These are phyloP conservation scores for Gallirallus australis DNA, from an alignment of 2,797 vertebrate genomes.

Conservation along the genomic window DNA sequence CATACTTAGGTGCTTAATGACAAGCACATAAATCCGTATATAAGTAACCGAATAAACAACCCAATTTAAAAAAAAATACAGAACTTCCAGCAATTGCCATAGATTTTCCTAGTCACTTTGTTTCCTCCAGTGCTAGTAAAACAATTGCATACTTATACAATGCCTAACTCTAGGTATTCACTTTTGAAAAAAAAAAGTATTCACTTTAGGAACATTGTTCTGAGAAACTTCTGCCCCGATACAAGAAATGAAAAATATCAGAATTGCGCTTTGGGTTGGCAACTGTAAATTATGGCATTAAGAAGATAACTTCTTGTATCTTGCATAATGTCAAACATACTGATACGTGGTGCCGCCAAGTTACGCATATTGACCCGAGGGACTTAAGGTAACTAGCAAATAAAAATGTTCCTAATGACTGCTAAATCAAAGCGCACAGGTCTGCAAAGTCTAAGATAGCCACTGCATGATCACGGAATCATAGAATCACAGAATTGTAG, in stretches of 20 bases:
- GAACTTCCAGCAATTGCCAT: slow-evolving; percentile 18
- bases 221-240: neutral
- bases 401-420: neutral
- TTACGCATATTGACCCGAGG: neutral
- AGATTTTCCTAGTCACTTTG: slow-evolving; percentile 38
- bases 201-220: neutral
- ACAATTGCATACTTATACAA: neutral
- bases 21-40: slow-evolving; percentile 54
- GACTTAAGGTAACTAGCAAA: neutral
- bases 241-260: neutral
- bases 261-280: neutral
- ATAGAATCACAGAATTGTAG: no score
- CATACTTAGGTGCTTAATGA: slow-evolving; percentile 15
- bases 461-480: neutral
- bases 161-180: neutral
- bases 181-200: neutral
- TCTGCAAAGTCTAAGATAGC: neutral
- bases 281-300: neutral
- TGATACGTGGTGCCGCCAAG: neutral
- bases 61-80: neutral
- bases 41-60: slow-evolving; percentile 51
- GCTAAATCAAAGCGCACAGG: neutral
- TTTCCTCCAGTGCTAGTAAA: slow-evolving; percentile 8
- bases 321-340: neutral
- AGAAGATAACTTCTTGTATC: neutral